phyloP scores from a whole-genome alignment of 2,797 vertebrate genomes.

The Melanitta fusca region DNA sequence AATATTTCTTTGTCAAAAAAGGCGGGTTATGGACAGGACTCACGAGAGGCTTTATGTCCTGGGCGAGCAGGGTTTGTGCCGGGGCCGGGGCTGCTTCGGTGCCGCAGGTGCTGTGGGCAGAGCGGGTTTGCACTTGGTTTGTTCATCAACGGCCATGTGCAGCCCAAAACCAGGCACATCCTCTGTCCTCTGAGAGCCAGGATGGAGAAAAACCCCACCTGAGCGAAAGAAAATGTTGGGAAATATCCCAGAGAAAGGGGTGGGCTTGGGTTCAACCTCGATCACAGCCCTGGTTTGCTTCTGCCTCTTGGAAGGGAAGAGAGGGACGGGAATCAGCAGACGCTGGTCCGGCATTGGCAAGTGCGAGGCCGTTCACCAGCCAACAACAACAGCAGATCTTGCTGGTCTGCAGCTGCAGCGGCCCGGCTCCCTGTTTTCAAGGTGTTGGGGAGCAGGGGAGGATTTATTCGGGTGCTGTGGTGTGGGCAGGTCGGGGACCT shows the following conservation, averaged over 20 bases:
- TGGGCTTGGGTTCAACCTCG: background rate
- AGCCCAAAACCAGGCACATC: background rate
- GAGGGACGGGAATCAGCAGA: background rate
- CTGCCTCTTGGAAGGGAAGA: background rate
- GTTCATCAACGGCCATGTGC: background rate
- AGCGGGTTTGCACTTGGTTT: background rate
- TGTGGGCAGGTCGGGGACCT: background rate
- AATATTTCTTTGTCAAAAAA: background rate
- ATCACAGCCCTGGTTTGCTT: rapidly evolving
- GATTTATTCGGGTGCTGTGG: background rate
- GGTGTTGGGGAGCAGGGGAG: background rate
- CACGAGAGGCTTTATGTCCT: background rate
- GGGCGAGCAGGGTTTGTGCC: background rate
- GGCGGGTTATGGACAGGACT: background rate
- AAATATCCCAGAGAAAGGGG: background rate
- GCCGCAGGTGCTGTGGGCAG: too few species aligned
- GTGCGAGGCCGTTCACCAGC: rapidly evolving
- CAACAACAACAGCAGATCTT: background rate
- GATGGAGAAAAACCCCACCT: too few species aligned
- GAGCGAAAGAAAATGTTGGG: background rate
- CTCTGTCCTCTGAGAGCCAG: too few species aligned
- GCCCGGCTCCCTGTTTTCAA: rapidly evolving
- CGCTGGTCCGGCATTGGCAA: background rate
- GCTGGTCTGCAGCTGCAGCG: background rate
- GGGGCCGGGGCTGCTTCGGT: background rate